A percentile compares a stretch with the other conserved stretches of the same genome.
These are phyloP conservation scores for Bos javanicus DNA, from an alignment of 2,113 vertebrate species.

Conservation along the genomic window DNA sequence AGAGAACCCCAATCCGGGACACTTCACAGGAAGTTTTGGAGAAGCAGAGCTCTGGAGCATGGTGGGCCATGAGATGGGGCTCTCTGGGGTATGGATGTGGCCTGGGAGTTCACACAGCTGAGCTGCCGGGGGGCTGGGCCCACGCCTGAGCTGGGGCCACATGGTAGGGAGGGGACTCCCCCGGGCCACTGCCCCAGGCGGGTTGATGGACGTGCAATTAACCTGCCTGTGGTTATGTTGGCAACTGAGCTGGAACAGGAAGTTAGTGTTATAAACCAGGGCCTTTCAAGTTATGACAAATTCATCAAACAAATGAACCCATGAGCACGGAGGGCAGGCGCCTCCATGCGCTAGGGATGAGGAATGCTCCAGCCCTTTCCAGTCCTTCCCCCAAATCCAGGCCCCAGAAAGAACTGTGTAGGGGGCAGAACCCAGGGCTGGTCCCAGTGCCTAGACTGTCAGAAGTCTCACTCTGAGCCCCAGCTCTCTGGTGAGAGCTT, in stretches of 20 bases:
- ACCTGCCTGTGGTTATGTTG: slow-evolving; percentile 52
- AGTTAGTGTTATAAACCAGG: slow-evolving; percentile 29
- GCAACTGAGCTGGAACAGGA: slow-evolving; percentile 59
- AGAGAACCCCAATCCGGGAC: fast-evolving
- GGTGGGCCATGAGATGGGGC: background rate
- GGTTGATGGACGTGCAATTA: slow-evolving; percentile 42
- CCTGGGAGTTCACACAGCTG: background rate
- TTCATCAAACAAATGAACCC: slow-evolving; percentile 3
- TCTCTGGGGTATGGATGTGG: background rate
- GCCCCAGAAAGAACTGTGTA: background rate
- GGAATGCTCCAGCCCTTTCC: background rate
- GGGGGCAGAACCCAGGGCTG: background rate
- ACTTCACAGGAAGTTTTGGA: background rate
- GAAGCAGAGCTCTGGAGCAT: background rate
- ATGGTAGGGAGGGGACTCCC: background rate
- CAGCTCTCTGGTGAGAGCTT: background rate
- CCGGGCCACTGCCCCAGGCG: background rate
- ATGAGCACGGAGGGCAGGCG: background rate
- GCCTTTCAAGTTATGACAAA: slow-evolving; percentile 64
- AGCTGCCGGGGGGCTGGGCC: background rate
- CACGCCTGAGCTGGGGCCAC: no score
- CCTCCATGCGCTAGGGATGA: fast-evolving
- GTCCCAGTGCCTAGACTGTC: fast-evolving
- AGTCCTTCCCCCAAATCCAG: background rate
- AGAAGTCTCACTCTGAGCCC: background rate